Evolutionary conservation across 2,113 vertebrate species (phyloP).

Genomic region (Cranoglanis bouderius): DNA sequence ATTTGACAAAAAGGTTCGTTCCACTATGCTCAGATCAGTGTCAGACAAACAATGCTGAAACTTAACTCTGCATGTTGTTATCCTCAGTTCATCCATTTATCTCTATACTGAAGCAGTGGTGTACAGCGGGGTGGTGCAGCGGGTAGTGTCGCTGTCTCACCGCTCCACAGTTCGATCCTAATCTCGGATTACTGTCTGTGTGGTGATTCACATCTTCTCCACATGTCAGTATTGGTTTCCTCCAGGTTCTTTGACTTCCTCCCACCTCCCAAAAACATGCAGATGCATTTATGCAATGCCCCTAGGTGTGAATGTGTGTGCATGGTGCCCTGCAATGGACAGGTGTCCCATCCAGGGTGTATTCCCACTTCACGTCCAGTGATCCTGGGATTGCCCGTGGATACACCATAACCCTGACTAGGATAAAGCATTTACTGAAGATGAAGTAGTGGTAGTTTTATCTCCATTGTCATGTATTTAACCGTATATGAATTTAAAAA

Average conservation of each 20-base stretch:
- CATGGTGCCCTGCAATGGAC: neutral
- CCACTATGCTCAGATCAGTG: neutral
- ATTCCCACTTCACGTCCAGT: neutral
- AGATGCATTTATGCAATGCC: neutral
- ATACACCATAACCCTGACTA: neutral
- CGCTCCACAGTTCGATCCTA: neutral
- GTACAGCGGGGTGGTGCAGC: neutral
- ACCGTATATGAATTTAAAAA: neutral
- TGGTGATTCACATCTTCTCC: neutral
- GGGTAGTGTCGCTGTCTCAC: neutral
- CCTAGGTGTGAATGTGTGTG: neutral
- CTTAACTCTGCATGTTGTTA: slow-evolving; percentile 1
- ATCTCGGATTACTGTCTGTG: neutral
- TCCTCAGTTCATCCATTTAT: neutral
- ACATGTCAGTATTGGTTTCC: neutral
- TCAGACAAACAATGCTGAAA: slow-evolving; percentile 10
- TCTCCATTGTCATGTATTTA: neutral
- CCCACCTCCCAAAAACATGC: neutral
- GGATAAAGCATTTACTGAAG: neutral
- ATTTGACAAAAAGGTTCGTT: neutral
- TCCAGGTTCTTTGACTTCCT: neutral
- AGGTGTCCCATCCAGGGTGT: neutral
- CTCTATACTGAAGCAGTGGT: neutral
- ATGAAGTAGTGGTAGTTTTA: neutral
- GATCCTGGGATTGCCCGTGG: neutral